Conservation (phyloP, 2,797 vertebrate species). For the Sylvilagus floridanus region DNA sequence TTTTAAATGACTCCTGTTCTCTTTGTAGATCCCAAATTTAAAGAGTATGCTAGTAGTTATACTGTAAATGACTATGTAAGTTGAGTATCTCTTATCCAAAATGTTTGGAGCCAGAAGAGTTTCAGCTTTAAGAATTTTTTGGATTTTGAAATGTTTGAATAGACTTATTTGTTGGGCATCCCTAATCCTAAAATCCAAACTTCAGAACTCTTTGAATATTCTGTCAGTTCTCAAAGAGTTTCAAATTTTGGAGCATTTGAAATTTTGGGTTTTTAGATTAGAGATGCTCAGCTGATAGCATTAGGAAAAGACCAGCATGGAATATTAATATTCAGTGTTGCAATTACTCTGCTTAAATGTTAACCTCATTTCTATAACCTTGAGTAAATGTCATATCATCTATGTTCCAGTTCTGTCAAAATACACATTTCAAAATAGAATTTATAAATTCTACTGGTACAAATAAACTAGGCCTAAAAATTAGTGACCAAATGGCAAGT, state of each 20-base stretch:
- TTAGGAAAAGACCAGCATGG: too few species aligned
- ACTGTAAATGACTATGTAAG: background rate
- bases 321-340: conserved; percentile 40
- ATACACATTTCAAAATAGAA: conserved; percentile 8
- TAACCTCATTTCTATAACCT: conserved; percentile 13
- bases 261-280: too few species aligned
- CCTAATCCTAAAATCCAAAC: too few species aligned
- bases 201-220: too few species aligned
- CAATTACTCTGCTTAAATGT: conserved; percentile 39
- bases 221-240: too few species aligned
- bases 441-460: conserved; percentile 15
- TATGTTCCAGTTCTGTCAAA: conserved; percentile 2
- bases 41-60: background rate
- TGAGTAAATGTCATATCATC: conserved; percentile 26
- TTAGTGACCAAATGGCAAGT: background rate
- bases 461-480: conserved; percentile 1
- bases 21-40: conserved; percentile 17
- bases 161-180: too few species aligned
- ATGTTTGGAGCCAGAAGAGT: too few species aligned
- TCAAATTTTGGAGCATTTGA: too few species aligned
- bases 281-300: too few species aligned
- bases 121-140: too few species aligned
- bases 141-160: too few species aligned
- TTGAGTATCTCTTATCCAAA: too few species aligned
- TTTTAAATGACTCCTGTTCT: conserved; percentile 39